A percentile compares a stretch with the other conserved stretches of the same genome.
Conservation (phyloP, 2,888 invertebrate genomes). For the Choreutis nemorana region DNA sequence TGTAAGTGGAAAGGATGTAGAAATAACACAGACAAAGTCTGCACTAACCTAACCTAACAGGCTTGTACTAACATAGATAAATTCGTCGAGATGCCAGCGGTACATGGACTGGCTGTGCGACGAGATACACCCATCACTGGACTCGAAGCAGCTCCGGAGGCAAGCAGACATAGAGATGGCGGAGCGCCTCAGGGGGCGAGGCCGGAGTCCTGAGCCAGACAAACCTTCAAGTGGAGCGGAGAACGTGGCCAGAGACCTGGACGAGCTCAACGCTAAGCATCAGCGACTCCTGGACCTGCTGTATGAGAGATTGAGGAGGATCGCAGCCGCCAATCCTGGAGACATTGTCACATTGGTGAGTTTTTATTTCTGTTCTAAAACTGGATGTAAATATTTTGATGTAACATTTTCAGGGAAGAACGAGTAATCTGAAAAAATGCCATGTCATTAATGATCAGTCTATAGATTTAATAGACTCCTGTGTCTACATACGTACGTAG, state of each 20-base stretch:
- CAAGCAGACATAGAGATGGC: conserved; percentile 47
- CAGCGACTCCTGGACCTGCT: conserved; percentile 74
- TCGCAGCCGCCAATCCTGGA: conserved; percentile 73
- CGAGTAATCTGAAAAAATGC: no score
- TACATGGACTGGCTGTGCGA: conserved; percentile 85
- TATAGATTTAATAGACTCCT: no score
- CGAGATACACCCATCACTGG: conserved; percentile 82
- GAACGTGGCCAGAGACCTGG: conserved; percentile 77
- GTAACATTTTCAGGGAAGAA: no score
- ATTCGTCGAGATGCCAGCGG: conserved; percentile 84
- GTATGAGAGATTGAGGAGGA: conserved; percentile 73
- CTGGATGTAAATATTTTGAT: no score
- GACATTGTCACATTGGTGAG: conserved; percentile 81
- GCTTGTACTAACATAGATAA: conserved; percentile 73
- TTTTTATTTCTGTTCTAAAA: conserved; percentile 17
- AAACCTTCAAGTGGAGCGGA: conserved; percentile 70
- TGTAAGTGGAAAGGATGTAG: no score
- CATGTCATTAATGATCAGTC: no score
- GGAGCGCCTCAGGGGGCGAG: conserved; percentile 37
- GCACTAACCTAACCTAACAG: conserved; percentile 63
- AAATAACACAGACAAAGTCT: conserved; percentile 14
- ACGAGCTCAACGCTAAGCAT: conserved; percentile 82
- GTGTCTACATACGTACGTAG: no score
- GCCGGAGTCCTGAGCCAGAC: conserved; percentile 28
- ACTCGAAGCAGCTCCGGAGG: conserved; percentile 55